phyloP scores from a whole-genome alignment of 2,797 vertebrate species.

The Clarias platycephalus region DNA sequence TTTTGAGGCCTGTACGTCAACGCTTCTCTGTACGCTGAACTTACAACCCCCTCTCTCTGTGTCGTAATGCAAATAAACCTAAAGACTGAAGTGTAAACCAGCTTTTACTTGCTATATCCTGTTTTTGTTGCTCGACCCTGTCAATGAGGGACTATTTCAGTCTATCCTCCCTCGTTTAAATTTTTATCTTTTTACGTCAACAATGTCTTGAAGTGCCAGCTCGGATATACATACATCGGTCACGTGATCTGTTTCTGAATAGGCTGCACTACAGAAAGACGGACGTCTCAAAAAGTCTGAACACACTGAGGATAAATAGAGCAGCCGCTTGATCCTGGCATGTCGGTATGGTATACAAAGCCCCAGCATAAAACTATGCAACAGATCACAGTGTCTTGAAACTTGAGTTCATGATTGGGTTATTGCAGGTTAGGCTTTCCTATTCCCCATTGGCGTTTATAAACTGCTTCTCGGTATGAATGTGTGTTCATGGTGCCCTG shows the following conservation, averaged over 20 bases:
- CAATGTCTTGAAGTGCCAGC: not conserved
- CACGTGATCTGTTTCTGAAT: not conserved
- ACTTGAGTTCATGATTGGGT: not conserved
- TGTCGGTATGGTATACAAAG: not conserved
- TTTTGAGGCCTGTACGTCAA: not conserved
- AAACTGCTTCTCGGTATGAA: not conserved
- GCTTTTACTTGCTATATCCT: conserved; percentile 16
- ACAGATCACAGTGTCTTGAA: not conserved
- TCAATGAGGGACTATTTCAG: not conserved
- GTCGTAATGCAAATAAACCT: conserved; percentile 19
- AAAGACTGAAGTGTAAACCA: not conserved
- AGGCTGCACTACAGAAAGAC: not conserved
- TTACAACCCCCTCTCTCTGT: not conserved
- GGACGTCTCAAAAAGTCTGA: not conserved
- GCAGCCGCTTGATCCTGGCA: not conserved
- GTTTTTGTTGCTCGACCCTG: not conserved
- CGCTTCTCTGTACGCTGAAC: not conserved
- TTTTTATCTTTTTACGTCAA: not conserved
- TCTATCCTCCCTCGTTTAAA: not conserved
- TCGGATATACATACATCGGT: not conserved
- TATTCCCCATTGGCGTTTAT: not conserved
- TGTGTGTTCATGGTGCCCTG: not conserved
- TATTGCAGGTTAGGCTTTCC: not conserved
- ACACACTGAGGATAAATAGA: not conserved
- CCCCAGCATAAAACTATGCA: not conserved